Conservation (phyloP, 2,797 vertebrate genomes). For the Huso huso region DNA sequence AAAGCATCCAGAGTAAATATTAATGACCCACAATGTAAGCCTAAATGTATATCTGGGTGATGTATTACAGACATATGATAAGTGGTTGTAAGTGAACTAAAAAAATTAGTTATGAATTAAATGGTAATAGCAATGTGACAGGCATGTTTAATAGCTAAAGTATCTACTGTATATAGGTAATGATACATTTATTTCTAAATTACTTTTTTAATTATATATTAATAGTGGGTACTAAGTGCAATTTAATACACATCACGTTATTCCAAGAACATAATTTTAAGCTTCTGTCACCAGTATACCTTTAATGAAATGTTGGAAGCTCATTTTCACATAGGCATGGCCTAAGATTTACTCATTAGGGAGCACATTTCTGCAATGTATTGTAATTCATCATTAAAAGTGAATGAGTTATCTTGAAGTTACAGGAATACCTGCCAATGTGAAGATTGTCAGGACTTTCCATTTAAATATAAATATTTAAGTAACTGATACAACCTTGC, state of each 20-base stretch:
- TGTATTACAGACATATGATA: neutral
- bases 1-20: conserved; percentile 3
- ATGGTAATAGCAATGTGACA: conserved; percentile 12
- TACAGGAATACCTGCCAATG: no score
- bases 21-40: neutral
- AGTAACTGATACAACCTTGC: no score
- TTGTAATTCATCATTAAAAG: no score
- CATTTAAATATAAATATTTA: no score
- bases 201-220: conserved; percentile 13
- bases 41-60: neutral
- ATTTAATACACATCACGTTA: conserved; percentile 7
- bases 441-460: no score
- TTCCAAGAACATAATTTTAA: neutral
- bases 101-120: conserved; percentile 17
- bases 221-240: neutral
- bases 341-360: no score
- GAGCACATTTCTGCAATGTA: no score
- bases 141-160: conserved; percentile 17
- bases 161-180: conserved; percentile 12
- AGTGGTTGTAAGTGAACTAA: neutral
- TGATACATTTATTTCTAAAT: conserved; percentile 18
- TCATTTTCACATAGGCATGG: no score
- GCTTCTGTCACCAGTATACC: no score
- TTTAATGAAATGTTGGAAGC: no score
- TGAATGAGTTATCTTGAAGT: no score